A percentile compares a stretch with the other conserved stretches of the same genome.
Conservation (phyloP, 2,888 invertebrate species). For the Scelioninae gen. 1 region DNA sequence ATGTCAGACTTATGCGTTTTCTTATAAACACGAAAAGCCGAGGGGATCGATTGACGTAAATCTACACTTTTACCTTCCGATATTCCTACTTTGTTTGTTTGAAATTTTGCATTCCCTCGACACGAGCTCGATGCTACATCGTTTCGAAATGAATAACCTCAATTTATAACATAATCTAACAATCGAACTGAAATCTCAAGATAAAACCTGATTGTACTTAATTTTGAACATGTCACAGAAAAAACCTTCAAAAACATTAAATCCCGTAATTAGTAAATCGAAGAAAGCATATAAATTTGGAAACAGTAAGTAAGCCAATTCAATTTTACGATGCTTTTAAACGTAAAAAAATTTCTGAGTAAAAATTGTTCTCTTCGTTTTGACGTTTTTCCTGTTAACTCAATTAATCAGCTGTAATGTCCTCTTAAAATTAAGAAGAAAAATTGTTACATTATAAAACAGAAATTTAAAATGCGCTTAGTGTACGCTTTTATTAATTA, state of each 20-base stretch:
- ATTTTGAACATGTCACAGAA: slow-evolving; percentile 43
- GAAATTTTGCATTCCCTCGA: slow-evolving; percentile 21
- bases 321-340: not conserved
- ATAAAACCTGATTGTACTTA: slow-evolving; percentile 9
- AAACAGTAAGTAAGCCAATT: slow-evolving; percentile 32
- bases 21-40: slow-evolving; percentile 13
- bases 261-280: slow-evolving; percentile 31
- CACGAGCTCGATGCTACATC: slow-evolving; percentile 20
- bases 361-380: too few relatives aligned
- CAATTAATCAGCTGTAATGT: not conserved
- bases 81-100: slow-evolving; percentile 23
- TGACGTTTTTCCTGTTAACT: not conserved
- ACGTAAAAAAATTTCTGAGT: not conserved
- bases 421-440: too few relatives aligned
- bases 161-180: slow-evolving; percentile 36
- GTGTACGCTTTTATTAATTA: too few relatives aligned
- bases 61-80: slow-evolving; percentile 18
- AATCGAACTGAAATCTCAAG: slow-evolving; percentile 16
- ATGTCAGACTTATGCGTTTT: slow-evolving; percentile 18
- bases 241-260: slow-evolving; percentile 25
- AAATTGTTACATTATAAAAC: too few relatives aligned
- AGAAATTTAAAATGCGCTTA: too few relatives aligned
- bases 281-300: slow-evolving; percentile 22
- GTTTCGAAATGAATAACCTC: slow-evolving; percentile 43
- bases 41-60: slow-evolving; percentile 33